These are phyloP conservation scores for Perognathus longimembris DNA, from an alignment of 2,113 vertebrate genomes.

Conservation along the genomic window DNA sequence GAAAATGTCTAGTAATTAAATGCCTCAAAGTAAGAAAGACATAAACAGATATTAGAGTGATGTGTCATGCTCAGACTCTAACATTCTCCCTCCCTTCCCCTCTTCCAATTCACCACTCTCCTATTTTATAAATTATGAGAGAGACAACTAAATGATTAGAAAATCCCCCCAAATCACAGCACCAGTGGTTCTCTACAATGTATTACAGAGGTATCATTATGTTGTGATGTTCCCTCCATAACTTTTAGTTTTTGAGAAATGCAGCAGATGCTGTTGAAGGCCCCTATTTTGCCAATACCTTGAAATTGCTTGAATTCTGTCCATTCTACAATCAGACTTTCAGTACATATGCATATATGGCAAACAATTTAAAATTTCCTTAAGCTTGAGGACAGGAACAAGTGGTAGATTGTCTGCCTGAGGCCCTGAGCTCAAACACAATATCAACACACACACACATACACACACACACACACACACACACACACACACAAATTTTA, in stretches of 20 bases:
- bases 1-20: slow-evolving; percentile 50
- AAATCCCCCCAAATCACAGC: neutral
- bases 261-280: neutral
- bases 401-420: too few relatives aligned
- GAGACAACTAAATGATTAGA: neutral
- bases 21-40: neutral
- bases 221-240: neutral
- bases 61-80: accelerated
- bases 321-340: neutral
- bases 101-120: neutral
- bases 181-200: neutral
- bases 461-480: too few relatives aligned
- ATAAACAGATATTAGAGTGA: neutral
- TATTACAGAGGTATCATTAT: neutral
- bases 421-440: too few relatives aligned
- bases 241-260: neutral
- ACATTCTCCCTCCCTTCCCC: neutral
- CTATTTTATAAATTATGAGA: neutral
- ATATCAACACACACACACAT: too few relatives aligned
- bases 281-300: neutral
- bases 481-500: too few relatives aligned
- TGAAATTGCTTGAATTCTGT: neutral
- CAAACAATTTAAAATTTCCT: neutral
- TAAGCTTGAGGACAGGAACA: too few relatives aligned
- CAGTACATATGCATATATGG: neutral